Conservation (phyloP, 2,113 vertebrate genomes). For the Mola mola region DNA sequence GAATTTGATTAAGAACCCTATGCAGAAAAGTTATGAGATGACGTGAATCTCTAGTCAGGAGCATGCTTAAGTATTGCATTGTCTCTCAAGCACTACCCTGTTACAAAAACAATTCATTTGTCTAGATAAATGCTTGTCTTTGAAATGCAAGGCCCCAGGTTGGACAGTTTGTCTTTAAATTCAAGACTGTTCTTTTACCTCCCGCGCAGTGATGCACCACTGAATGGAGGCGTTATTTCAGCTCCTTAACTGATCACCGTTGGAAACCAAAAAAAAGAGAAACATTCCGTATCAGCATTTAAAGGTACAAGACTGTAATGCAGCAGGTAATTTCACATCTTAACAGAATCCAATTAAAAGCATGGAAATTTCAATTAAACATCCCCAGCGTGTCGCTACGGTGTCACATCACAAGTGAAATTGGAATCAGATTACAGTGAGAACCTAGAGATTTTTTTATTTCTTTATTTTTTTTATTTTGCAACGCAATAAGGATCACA, state of each 20-base stretch:
- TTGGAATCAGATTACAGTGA: constrained; percentile 84
- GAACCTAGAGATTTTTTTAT: constrained; percentile 76
- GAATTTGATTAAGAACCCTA: constrained; percentile 14
- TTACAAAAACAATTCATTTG: constrained; percentile 64
- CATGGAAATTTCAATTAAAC: constrained; percentile 82
- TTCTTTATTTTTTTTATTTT: constrained; percentile 21
- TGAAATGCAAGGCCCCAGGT: constrained; percentile 69
- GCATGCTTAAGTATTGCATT: constrained; percentile 51
- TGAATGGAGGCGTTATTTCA: constrained; percentile 73
- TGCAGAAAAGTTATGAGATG: constrained; percentile 6
- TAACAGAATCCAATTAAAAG: constrained; percentile 85
- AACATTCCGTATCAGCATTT: constrained; percentile 70
- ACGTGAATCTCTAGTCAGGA: constrained; percentile 8
- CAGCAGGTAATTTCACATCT: constrained; percentile 83
- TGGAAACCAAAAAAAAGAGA: no score
- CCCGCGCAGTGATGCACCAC: constrained; percentile 32
- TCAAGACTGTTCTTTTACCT: constrained; percentile 57
- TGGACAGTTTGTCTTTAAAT: constrained; percentile 62
- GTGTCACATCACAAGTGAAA: constrained; percentile 81
- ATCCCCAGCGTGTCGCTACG: constrained; percentile 67
- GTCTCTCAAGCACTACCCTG: constrained; percentile 56
- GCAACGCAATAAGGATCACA: constrained; percentile 72
- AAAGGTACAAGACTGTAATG: constrained; percentile 76
- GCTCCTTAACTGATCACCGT: constrained; percentile 74
- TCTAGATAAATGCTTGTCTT: constrained; percentile 62